A percentile compares a stretch with the other conserved stretches of the same genome.
phyloP scores from a whole-genome alignment of 2,888 invertebrate species.

The Latheticus oryzae region DNA sequence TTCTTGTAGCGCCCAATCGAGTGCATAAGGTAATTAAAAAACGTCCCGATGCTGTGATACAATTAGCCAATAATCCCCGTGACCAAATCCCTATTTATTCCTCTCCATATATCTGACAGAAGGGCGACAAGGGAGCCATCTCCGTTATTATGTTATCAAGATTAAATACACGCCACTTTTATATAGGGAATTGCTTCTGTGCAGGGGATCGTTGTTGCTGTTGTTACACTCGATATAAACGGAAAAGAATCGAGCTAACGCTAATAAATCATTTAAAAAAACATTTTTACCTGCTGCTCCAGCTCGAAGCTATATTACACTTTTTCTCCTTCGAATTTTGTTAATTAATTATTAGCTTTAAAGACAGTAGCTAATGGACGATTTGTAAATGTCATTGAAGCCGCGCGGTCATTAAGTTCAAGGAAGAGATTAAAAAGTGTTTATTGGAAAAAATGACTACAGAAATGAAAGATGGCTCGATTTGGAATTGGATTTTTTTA shows the following conservation, averaged over 20 bases:
- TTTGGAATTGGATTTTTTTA: no score
- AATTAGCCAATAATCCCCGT: slow-evolving; percentile 62
- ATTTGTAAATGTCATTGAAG: slow-evolving; percentile 15
- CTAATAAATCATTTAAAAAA: slow-evolving; percentile 36
- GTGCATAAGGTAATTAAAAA: slow-evolving; percentile 53
- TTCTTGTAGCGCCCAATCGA: slow-evolving; percentile 29
- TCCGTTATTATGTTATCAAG: slow-evolving; percentile 61
- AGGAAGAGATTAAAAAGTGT: not conserved
- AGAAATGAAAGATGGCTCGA: no score
- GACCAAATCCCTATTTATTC: slow-evolving; percentile 61
- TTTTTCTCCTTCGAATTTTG: slow-evolving; percentile 20
- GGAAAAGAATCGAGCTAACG: slow-evolving; percentile 26
- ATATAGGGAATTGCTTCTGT: slow-evolving; percentile 46
- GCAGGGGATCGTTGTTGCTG: slow-evolving; percentile 32
- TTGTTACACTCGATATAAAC: no score
- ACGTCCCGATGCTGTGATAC: slow-evolving; percentile 56
- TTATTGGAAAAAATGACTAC: no score
- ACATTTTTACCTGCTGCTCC: slow-evolving; percentile 30
- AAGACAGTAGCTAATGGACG: slow-evolving; percentile 18
- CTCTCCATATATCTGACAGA: slow-evolving; percentile 61
- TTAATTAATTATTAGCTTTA: slow-evolving; percentile 25
- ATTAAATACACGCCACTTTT: slow-evolving; percentile 57
- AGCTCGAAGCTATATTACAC: slow-evolving; percentile 19
- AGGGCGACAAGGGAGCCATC: slow-evolving; percentile 61
- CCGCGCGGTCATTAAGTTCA: slow-evolving; percentile 11